Evolutionary conservation across 64 coral and sea anemone species (phyloP), one percentile per base, ranked within the genome.

Genomic region (Porites australiensis): DNA sequence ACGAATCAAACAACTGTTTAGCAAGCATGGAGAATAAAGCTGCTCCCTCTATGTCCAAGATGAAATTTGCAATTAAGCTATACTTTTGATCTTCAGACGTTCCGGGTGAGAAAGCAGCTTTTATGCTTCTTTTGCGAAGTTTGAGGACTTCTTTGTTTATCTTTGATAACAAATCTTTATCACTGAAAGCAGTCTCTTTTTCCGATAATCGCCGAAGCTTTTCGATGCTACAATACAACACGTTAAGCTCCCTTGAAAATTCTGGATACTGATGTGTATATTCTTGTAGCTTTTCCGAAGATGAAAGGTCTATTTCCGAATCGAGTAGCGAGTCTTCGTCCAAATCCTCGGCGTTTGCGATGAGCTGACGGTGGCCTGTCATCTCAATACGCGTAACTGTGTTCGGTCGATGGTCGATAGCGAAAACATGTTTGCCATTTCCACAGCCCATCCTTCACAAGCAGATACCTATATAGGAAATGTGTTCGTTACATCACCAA

Each of bases 71-170:
- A 81, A 81, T 21, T 62, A 81, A 44, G 10, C 62, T 61, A 58
- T 81, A 81, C 23, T 81, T 81, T 13, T 62, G 55, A 16, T 81
- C 78, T 21, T 64, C 78, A 44, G 78, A 23, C 57, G 78, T 81
- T 81, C 78, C 78, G 11, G 78, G 21, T 44, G 78, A 81, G 78
- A 81, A 81, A 81, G 78, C 78, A 16, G 55, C 78, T 14, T 81
- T 81, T 14, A 62, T 63, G 55, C 78, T 81, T 63, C 58, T 81
- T 58, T 81, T 59, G 22, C 78, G 54, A 45, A 81, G 78, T 61
- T 62, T 81, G 19, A 81, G 58, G 62, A 44, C 57, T 81, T 81
- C 78, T 63, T 61, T 81, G 23, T 81, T 81, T 44, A 81, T 61
- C 78, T 81, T 63, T 21, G 78, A 11, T 57, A 81, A 10, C 18